These are phyloP conservation scores for Sesamia nonagrioides DNA, from an alignment of 1,140 invertebrate species.

Conservation along the genomic window DNA sequence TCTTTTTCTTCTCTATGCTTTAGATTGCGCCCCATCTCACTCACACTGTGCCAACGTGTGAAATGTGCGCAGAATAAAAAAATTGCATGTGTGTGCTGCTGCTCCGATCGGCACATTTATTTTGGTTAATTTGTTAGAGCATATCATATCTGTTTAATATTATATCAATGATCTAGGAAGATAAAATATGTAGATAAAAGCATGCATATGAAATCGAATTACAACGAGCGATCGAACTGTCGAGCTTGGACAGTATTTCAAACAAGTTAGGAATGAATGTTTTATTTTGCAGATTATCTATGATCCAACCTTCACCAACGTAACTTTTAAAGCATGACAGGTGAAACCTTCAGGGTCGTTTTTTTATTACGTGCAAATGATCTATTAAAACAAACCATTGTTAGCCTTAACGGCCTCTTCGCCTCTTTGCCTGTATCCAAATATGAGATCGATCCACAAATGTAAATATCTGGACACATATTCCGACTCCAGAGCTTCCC, in stretches of 20 bases:
- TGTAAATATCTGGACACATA: slow-evolving; percentile 93
- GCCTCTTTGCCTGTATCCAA: slow-evolving; percentile 95
- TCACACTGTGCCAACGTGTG: too few species aligned
- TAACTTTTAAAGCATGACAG: slow-evolving; percentile 25
- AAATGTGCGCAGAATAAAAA: too few species aligned
- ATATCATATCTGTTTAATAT: too few species aligned
- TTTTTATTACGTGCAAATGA: slow-evolving; percentile 46
- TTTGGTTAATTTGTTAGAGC: too few species aligned
- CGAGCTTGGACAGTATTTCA: neutral
- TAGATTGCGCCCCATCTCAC: too few species aligned
- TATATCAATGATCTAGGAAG: too few species aligned
- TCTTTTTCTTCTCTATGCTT: too few species aligned
- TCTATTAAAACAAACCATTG: slow-evolving; percentile 90
- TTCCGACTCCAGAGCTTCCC: slow-evolving; percentile 93
- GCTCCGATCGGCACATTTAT: too few species aligned
- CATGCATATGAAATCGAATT: slow-evolving; percentile 1
- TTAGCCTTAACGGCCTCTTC: slow-evolving; percentile 93
- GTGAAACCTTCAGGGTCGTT: slow-evolving; percentile 17
- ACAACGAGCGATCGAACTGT: too few species aligned
- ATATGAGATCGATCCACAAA: slow-evolving; percentile 96
- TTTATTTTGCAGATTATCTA: slow-evolving; percentile 28
- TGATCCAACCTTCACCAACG: slow-evolving; percentile 13
- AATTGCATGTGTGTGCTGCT: too few species aligned
- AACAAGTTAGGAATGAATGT: slow-evolving; percentile 1
- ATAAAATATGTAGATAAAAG: too few species aligned